These are phyloP conservation scores for Trissolcus brochymenae DNA, from an alignment of 2,888 invertebrate species.

Conservation along the genomic window DNA sequence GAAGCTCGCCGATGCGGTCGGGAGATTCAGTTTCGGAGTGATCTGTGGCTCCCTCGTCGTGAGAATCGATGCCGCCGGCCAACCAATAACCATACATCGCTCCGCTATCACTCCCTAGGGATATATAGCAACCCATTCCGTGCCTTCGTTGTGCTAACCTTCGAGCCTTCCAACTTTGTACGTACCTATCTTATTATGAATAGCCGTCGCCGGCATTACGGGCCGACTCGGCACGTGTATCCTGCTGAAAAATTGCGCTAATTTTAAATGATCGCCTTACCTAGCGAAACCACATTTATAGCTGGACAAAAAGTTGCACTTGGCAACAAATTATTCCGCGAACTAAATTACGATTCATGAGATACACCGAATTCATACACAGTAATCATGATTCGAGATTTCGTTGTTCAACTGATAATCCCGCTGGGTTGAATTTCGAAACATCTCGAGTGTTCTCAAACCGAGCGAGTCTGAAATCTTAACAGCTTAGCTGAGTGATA, in stretches of 20 bases:
- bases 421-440: too few species aligned
- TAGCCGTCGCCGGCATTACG: slow-evolving; percentile 57
- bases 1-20: slow-evolving; percentile 59
- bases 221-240: slow-evolving; percentile 41
- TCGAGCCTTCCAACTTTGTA: slow-evolving; percentile 54
- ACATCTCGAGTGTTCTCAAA: too few species aligned
- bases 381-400: slow-evolving; percentile 3
- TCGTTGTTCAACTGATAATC: neutral
- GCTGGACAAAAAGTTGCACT: too few species aligned
- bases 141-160: slow-evolving; percentile 41
- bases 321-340: too few species aligned
- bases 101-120: slow-evolving; percentile 74
- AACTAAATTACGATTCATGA: too few species aligned
- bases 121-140: slow-evolving; percentile 61
- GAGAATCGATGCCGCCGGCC: slow-evolving; percentile 76
- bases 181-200: slow-evolving; percentile 70
- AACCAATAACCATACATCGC: slow-evolving; percentile 76
- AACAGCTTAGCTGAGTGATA: too few species aligned
- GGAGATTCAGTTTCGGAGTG: slow-evolving; percentile 75
- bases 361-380: neutral
- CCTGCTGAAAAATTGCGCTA: slow-evolving; percentile 50
- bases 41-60: slow-evolving; percentile 76
- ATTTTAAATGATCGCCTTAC: slow-evolving; percentile 25
- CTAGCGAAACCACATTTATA: too few species aligned
- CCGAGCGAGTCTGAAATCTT: too few species aligned